Conservation (phyloP, 2,888 invertebrate species). For the Schizaphis graminum region DNA sequence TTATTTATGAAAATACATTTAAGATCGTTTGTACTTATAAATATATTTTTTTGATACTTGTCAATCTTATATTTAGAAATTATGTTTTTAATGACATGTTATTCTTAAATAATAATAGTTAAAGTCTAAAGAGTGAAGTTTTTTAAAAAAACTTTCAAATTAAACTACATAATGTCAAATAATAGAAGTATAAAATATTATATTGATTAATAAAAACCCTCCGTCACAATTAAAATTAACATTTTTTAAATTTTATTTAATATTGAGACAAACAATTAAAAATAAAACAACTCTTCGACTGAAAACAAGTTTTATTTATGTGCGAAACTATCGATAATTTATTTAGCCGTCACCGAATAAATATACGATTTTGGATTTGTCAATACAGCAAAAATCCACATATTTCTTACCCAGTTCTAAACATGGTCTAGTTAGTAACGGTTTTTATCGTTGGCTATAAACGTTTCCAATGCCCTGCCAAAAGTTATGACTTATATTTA, state of each 20-base stretch:
- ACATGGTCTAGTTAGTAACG: constrained; percentile 43
- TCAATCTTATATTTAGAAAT: neutral
- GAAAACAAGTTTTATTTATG: neutral
- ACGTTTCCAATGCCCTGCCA: constrained; percentile 54
- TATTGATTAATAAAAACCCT: neutral
- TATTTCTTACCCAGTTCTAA: neutral
- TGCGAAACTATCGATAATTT: neutral
- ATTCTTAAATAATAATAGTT: neutral
- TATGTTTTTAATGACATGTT: neutral
- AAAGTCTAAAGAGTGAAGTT: neutral
- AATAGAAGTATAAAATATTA: neutral
- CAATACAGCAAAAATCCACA: constrained; percentile 56
- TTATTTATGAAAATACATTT: neutral
- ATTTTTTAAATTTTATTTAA: neutral
- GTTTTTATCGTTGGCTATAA: constrained; percentile 61
- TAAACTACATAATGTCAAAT: neutral
- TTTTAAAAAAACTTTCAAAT: neutral
- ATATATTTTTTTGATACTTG: neutral
- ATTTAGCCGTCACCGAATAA: neutral
- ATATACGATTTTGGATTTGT: constrained; percentile 53
- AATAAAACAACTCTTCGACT: neutral
- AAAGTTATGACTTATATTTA: constrained; percentile 63
- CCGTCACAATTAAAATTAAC: neutral
- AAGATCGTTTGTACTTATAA: neutral
- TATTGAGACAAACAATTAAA: neutral